Conservation (phyloP, 1,140 invertebrate genomes). For the Dufourea novaeangliae region DNA sequence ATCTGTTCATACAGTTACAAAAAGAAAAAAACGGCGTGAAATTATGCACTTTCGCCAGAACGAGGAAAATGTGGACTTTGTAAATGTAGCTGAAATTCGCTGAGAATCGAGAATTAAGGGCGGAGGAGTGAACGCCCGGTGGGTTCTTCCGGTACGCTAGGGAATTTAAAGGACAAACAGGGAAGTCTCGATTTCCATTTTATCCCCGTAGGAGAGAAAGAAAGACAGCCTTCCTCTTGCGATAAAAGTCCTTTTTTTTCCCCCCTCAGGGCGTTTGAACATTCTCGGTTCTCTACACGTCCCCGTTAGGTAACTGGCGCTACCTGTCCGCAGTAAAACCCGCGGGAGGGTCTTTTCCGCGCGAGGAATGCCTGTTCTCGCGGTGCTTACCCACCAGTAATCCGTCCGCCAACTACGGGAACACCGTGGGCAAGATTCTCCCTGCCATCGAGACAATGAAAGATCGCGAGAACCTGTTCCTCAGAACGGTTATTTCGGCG, state of each 20-base stretch:
- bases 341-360: conserved; percentile 14
- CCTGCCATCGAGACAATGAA: not conserved
- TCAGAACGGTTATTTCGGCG: no score
- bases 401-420: no score
- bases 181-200: conserved; percentile 21
- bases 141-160: no score
- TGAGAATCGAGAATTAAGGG: no score
- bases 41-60: no score
- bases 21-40: no score
- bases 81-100: no score
- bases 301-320: conserved; percentile 23
- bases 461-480: not conserved
- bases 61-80: no score
- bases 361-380: not conserved
- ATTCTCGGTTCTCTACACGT: not conserved
- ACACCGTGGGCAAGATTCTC: no score
- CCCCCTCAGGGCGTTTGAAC: not conserved
- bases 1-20: no score
- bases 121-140: not conserved
- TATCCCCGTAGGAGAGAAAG: not conserved
- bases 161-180: conserved; percentile 8
- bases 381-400: not conserved
- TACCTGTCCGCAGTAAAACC: conserved; percentile 35
- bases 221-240: not conserved
- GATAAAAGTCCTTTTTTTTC: conserved; percentile 21